Base-by-base conservation (phyloP, 2,888 invertebrate species). In the Scaptomyza cyrtandrae region DNA sequence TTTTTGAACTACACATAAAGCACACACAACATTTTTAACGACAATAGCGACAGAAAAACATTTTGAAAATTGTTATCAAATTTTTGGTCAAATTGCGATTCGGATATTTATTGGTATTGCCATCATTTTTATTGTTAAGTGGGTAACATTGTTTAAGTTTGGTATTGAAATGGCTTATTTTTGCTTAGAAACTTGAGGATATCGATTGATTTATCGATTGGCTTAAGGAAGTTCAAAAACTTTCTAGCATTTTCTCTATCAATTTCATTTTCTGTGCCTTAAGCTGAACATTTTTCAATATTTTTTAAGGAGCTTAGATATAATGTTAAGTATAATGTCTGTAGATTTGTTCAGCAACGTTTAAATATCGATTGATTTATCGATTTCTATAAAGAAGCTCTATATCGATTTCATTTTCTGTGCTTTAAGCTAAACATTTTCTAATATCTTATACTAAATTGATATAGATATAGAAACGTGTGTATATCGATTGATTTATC, bases 231-330 rank as follows among this genome's bases (percentile, higher is more conserved):
- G 7, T 10, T 10, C 0, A 1, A 33, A 33, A 6, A 3, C 3
- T 10, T 33, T 33, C 2, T 7, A 6, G 6, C 11, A 37, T 37
- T n/a, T 37, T 6, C 10, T n/a, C n/a, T 37, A 39, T 39, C 9
- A 16, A 41, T 41, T 14, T 39, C 16, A 41, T 41, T 9, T 16
- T 41, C 10, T n/a, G 6, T 9, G 5, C 9, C 39, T 14, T 39
- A 3, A 14, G 37, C 9, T 33, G 1, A n/a, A 44, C 37, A 49
- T 31, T 16, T 52, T 46, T 54, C 66, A 56, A 71, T 49, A 53
- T 61, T 71, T 6, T 19, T 19, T 19, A 19, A 19, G 19, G 19
- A 19, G 2, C 2, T 19, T 1, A 19, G 1, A 19, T 19, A 19
- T 19, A 19, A 19, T 19, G 19, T 19, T 19, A 1, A 1, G 19